Evolutionary conservation across 1,140 invertebrate genomes (phyloP).

Genomic region (Idris sp.): DNA sequence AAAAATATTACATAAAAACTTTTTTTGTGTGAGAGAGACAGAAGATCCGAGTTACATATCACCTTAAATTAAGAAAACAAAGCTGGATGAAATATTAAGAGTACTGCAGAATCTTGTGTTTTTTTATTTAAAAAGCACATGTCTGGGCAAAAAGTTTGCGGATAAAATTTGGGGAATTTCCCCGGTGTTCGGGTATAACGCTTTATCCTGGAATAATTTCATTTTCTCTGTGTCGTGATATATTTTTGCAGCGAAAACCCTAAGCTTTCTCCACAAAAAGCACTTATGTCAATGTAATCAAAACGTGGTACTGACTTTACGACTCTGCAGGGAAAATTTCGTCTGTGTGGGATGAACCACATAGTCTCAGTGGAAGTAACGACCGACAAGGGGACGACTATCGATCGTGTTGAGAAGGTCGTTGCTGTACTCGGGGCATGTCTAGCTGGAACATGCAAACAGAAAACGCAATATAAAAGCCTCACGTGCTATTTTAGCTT

Average conservation of each 20-base stretch:
- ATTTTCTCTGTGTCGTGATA: constrained; percentile 8
- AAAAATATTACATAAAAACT: too few species aligned
- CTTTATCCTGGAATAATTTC: constrained; percentile 31
- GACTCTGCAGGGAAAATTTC: constrained; percentile 34
- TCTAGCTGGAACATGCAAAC: constrained; percentile 52
- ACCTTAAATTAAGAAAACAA: too few species aligned
- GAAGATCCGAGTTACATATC: too few species aligned
- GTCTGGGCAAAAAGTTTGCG: too few species aligned
- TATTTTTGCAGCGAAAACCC: constrained; percentile 29
- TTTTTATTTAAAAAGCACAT: too few species aligned
- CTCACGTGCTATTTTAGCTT: too few species aligned
- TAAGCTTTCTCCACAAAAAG: constrained; percentile 37
- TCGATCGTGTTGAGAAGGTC: constrained; percentile 64
- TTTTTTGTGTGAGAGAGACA: too few species aligned
- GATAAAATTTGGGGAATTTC: too few species aligned
- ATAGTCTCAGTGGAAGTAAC: constrained; percentile 36
- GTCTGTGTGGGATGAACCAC: constrained; percentile 54
- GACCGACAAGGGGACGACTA: constrained; percentile 55
- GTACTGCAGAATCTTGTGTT: too few species aligned
- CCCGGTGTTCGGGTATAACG: too few species aligned
- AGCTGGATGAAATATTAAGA: too few species aligned
- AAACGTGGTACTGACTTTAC: constrained; percentile 49
- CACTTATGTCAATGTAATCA: constrained; percentile 55
- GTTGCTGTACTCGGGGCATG: constrained; percentile 49
- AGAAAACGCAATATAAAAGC: too few species aligned